Percentiles rank a stretch among this genome's conserved stretches.
phyloP scores from a whole-genome alignment of 2,797 vertebrate species.

The Chelmon rostratus region DNA sequence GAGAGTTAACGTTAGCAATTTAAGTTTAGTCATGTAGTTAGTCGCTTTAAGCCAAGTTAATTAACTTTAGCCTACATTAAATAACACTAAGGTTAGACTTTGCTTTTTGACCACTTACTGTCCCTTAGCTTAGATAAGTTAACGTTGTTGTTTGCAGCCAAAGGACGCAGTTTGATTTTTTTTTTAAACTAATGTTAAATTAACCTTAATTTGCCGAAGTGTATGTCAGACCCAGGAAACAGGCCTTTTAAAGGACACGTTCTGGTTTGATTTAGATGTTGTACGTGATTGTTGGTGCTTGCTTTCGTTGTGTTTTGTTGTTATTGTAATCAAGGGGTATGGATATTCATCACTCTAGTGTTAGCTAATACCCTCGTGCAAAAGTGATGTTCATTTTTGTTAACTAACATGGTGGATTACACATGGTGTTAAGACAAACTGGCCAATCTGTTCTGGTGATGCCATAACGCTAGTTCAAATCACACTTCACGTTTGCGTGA shows the following conservation, averaged over 20 bases:
- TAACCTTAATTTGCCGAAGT: no score
- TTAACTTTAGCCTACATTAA: neutral
- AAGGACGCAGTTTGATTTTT: no score
- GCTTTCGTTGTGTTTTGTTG: neutral
- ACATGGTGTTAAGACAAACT: neutral
- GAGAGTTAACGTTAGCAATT: neutral
- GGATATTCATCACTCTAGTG: neutral
- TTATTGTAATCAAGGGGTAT: neutral
- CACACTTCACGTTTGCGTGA: neutral
- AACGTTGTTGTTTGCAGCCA: neutral
- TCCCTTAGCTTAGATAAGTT: accelerated
- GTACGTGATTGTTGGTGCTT: neutral
- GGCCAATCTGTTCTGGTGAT: neutral
- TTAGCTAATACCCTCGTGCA: neutral
- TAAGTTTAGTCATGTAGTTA: neutral
- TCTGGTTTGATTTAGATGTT: neutral
- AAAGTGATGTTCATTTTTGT: neutral
- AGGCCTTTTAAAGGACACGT: neutral
- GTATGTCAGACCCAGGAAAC: neutral
- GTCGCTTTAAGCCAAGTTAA: neutral
- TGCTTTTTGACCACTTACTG: neutral
- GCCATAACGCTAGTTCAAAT: neutral
- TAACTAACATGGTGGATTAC: neutral
- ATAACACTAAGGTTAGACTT: neutral
- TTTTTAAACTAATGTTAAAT: neutral